Conservation (phyloP, 2,113 vertebrate genomes). For the Geothlypis trichas region DNA sequence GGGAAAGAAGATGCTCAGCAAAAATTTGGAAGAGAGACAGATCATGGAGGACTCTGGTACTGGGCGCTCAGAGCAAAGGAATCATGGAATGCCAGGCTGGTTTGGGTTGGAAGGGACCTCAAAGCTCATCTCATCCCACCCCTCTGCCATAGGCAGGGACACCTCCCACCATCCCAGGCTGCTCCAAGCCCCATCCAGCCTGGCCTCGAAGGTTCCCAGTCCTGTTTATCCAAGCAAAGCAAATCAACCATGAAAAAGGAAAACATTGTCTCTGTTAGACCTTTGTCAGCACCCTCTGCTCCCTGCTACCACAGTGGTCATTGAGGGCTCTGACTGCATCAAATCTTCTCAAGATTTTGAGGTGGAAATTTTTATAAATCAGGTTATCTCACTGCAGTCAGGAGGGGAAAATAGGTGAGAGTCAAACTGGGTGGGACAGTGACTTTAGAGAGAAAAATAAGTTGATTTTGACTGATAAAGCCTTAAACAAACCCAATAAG, state of each 20-base stretch:
- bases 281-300: neutral
- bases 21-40: neutral
- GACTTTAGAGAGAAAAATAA: neutral
- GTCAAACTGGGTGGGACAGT: neutral
- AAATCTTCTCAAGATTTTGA: neutral
- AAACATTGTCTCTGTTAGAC: neutral
- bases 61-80: accelerated
- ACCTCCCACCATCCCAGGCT: neutral
- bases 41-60: neutral
- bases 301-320: neutral
- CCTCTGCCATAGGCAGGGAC: accelerated
- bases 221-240: neutral
- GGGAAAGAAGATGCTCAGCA: neutral
- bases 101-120: neutral
- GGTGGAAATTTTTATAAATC: neutral
- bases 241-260: neutral
- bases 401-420: neutral
- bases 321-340: accelerated
- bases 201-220: neutral
- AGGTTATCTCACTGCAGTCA: neutral
- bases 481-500: neutral
- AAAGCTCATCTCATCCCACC: neutral
- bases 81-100: neutral
- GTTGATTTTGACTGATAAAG: neutral
- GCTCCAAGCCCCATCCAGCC: neutral